Base-by-base conservation (phyloP, 1,140 invertebrate species). In the Aphelinus certus region DNA sequence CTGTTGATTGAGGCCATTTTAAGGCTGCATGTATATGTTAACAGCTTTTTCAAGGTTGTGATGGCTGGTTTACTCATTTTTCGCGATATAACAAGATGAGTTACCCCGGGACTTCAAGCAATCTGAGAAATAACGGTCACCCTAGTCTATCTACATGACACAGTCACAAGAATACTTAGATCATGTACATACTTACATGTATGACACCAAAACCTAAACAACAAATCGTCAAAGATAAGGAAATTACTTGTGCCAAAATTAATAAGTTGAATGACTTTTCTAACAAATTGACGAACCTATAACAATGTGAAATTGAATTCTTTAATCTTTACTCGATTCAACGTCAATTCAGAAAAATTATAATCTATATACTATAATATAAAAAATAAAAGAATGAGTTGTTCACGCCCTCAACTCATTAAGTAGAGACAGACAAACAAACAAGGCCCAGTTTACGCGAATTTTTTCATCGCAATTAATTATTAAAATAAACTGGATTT, bases 261-360 rank as follows among this genome's bases (percentile, higher is more conserved):
- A 71, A 26, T 9, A 63, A 26, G 45, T 71, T 71, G 43, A 71
- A 71, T 56, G 69, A 62, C 1, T 63, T 46, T 63, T 71, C 69
- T 26, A 71, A 43, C 2, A 51, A 4, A 10, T 63, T 53, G 2
- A 63, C 51, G 43, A 63, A 71, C n/a, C 69, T 71, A n/a, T 53
- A 53, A 9, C 51, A 53, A 53, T 53, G 4, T 6, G 9, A 4
- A 53, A 53, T 53, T 6, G 0, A 6, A 53, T 53, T 9, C 4
- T 53, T 53, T 6, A 53, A 9, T 53, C 51, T 53, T 53, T 4
- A 53, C 51, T 53, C 9, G 51, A 53, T 6, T 46, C 4, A 45
- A 47, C 6, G 3, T 63, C n/a, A 45, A 63, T 63, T 63, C 26
- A 26, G 26, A 26, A 26, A 26, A 26, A 26, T 26, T 26, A 26